Conservation (phyloP, 92 coral and sea anemone species). For the Heteractis magnifica region DNA sequence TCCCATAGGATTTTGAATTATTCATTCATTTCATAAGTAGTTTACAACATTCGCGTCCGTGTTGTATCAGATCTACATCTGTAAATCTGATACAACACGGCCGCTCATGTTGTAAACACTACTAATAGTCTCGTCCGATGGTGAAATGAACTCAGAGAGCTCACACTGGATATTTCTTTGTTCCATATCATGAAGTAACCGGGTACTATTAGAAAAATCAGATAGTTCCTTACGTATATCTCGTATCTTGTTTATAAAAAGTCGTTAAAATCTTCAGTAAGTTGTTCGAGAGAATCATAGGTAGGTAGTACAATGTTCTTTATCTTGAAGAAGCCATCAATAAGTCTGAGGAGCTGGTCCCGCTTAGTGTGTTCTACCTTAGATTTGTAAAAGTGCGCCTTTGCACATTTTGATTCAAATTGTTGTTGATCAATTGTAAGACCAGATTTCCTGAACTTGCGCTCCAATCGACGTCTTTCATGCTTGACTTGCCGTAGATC, state of each 20-base stretch:
- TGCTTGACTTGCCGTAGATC: conserved; percentile 11
- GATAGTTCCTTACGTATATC: conserved; percentile 10
- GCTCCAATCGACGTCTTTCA: conserved; percentile 19
- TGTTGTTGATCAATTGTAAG: conserved; percentile 15
- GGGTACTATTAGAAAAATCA: not conserved
- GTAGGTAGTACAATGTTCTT: conserved; percentile 15
- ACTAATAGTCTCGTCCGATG: too few relatives aligned
- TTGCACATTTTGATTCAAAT: not conserved
- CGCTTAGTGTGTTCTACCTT: conserved; percentile 11
- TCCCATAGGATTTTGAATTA: too few relatives aligned
- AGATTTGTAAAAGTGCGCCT: conserved; percentile 7
- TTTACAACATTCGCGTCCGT: too few relatives aligned
- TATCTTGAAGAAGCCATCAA: conserved; percentile 4
- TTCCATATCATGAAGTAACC: too few relatives aligned
- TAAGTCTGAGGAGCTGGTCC: conserved; percentile 12
- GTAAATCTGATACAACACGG: too few relatives aligned
- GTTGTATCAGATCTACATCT: too few relatives aligned
- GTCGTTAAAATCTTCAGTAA: conserved; percentile 28
- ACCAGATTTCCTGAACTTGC: not conserved
- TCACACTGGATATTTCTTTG: too few relatives aligned
- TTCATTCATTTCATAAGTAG: too few relatives aligned
- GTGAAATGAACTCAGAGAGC: too few relatives aligned
- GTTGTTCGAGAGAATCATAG: conserved; percentile 20
- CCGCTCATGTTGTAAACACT: not conserved
- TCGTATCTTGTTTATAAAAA: conserved; percentile 11